Evolutionary conservation across 2,113 vertebrate genomes (phyloP), one percentile per base, ranked within the genome.

Genomic region (Rhadina sibilatrix): DNA sequence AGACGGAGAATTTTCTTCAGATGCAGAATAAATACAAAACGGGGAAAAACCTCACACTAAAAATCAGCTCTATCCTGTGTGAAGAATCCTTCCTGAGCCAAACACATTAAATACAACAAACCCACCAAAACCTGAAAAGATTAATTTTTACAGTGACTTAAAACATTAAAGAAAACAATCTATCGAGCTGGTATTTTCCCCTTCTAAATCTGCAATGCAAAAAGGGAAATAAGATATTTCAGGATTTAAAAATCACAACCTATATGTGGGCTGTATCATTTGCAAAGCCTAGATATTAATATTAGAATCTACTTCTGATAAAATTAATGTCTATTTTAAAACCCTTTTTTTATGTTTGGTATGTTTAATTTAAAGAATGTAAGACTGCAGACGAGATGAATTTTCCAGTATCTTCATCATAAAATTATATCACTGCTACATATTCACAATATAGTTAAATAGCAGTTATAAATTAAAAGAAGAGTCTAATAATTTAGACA

Each of bases 381-480:
- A 87, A 86, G 70, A 49, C 54, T 3, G 3, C 40, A 94, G 63
- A 90, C 0, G 11, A 92, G 77, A 94, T 68, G 20, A 95, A 64
- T 97, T 95, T 96, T 90, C 66, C 72, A 59, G 69, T 92, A 88
- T 72, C 90, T 93, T 63, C 57, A 54, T 78, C 52, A 84, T 94
- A 89, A 96, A 93, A 85, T 83, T 94, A 38, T 81, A 95, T 87
- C 63, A 83, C 54, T 28, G 16, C 40, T 93, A 68, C 4, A 2
- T 87, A 94, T 65, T 90, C 76, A 89, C 74, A 77, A 61, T 90
- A 87, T 37, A 15, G 60, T 94, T 95, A 95, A 96, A 89, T 66
- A 82, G 35, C n/a, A 80, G 86, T 59, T 53, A 92, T 87, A 95
- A 96, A 94, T 92, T 97, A 76, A 92, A 96, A 84, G 12, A 30